phyloP scores from a whole-genome alignment of 2,797 vertebrate genomes.

The Linurgus olivaceus region DNA sequence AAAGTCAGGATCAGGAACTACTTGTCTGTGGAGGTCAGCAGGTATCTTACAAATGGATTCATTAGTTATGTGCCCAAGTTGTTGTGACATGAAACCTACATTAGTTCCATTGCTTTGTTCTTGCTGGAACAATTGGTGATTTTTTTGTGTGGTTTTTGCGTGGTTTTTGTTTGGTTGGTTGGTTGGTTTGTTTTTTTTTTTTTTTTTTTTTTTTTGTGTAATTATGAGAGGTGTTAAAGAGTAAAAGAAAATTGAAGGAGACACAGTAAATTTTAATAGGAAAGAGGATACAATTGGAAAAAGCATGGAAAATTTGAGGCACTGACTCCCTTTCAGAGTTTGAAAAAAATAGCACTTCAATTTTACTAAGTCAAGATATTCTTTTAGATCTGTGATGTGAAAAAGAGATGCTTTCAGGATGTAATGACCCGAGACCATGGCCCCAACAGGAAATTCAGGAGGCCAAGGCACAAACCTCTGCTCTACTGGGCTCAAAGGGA shows the following conservation, averaged over 20 bases:
- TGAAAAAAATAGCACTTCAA: not conserved
- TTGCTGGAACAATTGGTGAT: not conserved
- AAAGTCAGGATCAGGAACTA: not conserved
- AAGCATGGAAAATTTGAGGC: not conserved
- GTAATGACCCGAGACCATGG: not conserved
- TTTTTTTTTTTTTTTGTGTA: not conserved
- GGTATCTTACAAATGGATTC: not conserved
- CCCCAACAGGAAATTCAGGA: not conserved
- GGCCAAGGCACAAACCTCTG: not conserved
- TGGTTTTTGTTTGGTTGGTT: not conserved
- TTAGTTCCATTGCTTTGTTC: not conserved
- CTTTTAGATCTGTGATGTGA: not conserved
- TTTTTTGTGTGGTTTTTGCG: not conserved
- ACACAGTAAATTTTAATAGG: not conserved
- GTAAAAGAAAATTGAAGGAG: not conserved
- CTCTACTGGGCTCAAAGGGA: not conserved
- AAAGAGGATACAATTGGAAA: not conserved
- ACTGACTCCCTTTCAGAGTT: not conserved
- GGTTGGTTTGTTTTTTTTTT: too few species aligned
- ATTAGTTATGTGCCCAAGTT: not conserved
- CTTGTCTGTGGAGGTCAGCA: not conserved
- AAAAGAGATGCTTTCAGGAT: not conserved
- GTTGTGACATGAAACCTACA: not conserved
- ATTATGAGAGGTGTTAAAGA: not conserved
- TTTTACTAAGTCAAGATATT: not conserved